Base-by-base conservation (phyloP, 2,113 vertebrate species). In the Geothlypis trichas region DNA sequence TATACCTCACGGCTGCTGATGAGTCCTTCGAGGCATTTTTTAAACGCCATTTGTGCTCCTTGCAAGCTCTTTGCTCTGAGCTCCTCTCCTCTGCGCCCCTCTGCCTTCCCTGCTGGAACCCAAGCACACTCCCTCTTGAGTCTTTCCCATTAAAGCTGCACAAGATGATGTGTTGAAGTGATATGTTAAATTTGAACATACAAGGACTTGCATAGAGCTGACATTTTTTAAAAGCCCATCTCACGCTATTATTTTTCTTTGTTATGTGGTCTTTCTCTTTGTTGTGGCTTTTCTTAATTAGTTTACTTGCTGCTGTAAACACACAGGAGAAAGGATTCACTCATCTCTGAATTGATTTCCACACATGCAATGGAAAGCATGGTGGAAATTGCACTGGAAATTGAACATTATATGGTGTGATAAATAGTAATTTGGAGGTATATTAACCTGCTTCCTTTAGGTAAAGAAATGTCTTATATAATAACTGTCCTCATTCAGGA, bases 371-470 rank as follows among this genome's bases (percentile, higher is more conserved):
- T 94, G 86, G 97, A 95, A 96, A 96, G 84, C 69, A 91, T 35
- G 52, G 84, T 96, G 81, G 79, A 97, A 97, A 98, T 96, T 73
- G 96, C 94, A 84, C 55, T 97, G 95, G 91, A 97, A 97, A 98
- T 90, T 94, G 94, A 96, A 97, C 58, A 73, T 69, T 86, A 91
- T 93, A 65, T 80, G 44, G 72, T 88, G 71, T 96, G 93, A 97
- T 98, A 98, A 97, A 97, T 97, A 97, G 94, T 96, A 94, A 97
- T 97, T 97, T 98, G 84, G 91, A 94, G 85, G 57, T 95, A 81
- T 96, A 97, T 97, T 97, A 97, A 97, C 91, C 96, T 96, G 91
- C 87, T 97, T 97, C 96, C 90, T 98, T 91, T 95, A 95, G 95
- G 93, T 97, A 97, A 97, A 98, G 95, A 92, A 97, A 97, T 91